phyloP scores from a whole-genome alignment of 2,797 vertebrate genomes.

The Sebastes steindachneri region DNA sequence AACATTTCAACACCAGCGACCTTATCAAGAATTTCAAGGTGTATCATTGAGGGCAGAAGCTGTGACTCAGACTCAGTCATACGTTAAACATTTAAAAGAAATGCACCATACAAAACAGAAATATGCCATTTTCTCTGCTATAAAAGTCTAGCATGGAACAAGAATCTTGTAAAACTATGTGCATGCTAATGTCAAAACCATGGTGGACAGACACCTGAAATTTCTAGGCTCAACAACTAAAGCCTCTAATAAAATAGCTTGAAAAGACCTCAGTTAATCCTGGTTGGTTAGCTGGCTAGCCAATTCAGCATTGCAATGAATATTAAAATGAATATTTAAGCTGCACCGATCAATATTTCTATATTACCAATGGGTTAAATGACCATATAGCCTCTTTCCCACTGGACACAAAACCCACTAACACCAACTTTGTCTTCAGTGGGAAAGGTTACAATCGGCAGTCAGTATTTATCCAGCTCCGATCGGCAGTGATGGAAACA shows the following conservation, averaged over 20 bases:
- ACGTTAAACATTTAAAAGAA: neutral
- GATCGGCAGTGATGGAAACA: neutral
- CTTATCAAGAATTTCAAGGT: neutral
- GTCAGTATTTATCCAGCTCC: neutral
- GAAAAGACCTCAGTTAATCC: neutral
- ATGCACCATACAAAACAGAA: neutral
- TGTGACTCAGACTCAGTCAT: neutral
- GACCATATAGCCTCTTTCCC: neutral
- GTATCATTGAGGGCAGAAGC: too few species aligned
- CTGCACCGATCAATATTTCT: neutral
- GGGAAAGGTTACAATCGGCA: neutral
- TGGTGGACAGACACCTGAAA: neutral
- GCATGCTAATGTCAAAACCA: neutral
- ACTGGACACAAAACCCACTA: neutral
- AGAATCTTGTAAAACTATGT: neutral
- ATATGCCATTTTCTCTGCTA: neutral
- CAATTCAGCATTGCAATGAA: neutral
- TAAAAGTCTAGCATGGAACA: neutral
- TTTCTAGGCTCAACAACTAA: neutral
- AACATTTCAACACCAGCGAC: neutral
- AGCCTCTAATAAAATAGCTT: neutral
- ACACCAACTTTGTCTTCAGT: neutral
- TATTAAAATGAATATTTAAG: neutral
- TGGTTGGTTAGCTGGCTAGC: neutral
- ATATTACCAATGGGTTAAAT: too few species aligned